Percentiles rank a stretch among this genome's conserved stretches.
phyloP scores from a whole-genome alignment of 2,888 invertebrate genomes.

The Eupithecia pulchellata region DNA sequence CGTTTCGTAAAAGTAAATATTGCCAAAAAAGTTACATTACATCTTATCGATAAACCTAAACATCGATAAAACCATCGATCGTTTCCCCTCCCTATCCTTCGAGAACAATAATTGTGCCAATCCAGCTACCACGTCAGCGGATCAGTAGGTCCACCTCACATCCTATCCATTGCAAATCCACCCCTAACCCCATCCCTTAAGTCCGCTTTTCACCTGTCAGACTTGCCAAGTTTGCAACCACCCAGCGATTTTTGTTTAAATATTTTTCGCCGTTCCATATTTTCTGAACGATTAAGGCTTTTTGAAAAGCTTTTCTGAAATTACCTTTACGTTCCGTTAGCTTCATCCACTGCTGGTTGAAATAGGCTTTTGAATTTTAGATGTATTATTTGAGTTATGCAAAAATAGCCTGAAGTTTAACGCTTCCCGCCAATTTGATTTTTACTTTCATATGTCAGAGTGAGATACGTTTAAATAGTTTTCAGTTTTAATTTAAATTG shows the following conservation, averaged over 20 bases:
- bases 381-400: background rate
- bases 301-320: conserved; percentile 11
- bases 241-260: conserved; percentile 18
- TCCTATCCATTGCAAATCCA: conserved; percentile 14
- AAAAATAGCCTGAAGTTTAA: background rate
- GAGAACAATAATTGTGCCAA: conserved; percentile 28
- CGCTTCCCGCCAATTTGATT: background rate
- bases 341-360: background rate
- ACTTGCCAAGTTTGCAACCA: background rate
- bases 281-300: conserved; percentile 15
- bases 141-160: conserved; percentile 8
- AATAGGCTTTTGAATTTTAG: background rate
- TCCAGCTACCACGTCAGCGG: conserved; percentile 28
- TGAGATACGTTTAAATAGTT: background rate
- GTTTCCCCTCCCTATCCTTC: conserved; percentile 3
- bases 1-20: background rate
- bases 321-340: background rate
- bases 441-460: background rate
- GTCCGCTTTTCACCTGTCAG: conserved; percentile 18
- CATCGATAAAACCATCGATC: background rate
- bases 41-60: background rate
- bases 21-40: background rate
- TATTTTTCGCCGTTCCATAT: conserved; percentile 22
- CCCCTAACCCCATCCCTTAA: conserved; percentile 12
- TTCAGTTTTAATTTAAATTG: background rate